phyloP scores from a whole-genome alignment of 2,888 invertebrate genomes.

The Phasia obesa region DNA sequence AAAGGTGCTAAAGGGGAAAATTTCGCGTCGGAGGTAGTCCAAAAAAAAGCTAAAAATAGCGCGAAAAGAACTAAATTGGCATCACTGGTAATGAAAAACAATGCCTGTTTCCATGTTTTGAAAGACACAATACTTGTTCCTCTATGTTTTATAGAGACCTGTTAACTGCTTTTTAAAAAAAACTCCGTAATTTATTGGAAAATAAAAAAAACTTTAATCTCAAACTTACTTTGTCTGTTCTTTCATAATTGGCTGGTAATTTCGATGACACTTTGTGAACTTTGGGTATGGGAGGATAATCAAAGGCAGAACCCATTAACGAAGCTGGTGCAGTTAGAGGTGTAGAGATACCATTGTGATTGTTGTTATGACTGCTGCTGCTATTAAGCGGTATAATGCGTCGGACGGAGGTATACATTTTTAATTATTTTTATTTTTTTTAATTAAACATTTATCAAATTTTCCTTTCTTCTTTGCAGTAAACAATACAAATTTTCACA shows the following conservation, averaged over 20 bases:
- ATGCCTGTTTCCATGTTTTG: no score
- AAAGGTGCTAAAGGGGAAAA: no score
- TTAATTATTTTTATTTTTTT: slow-evolving; percentile 31
- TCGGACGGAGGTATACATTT: slow-evolving; percentile 59
- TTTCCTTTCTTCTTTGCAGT: no score
- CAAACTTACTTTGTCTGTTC: slow-evolving; percentile 80
- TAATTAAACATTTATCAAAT: slow-evolving; percentile 30
- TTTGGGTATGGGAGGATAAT: slow-evolving; percentile 67
- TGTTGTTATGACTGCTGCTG: slow-evolving; percentile 2
- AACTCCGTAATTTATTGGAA: neutral
- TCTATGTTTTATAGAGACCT: no score
- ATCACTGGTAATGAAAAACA: no score
- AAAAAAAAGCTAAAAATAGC: no score
- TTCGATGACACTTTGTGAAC: slow-evolving; percentile 74
- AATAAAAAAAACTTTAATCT: neutral
- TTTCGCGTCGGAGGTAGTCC: no score
- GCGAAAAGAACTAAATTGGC: no score
- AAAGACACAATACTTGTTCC: no score
- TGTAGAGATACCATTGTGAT: slow-evolving; percentile 47
- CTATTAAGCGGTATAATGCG: slow-evolving; percentile 57
- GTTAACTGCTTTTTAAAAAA: neutral
- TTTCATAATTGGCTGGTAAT: slow-evolving; percentile 78
- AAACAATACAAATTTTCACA: neutral
- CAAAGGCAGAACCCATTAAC: slow-evolving; percentile 59
- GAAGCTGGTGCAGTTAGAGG: slow-evolving; percentile 65